Evolutionary conservation across 2,113 vertebrate genomes (phyloP).

Genomic region (Xyrauchen texanus): DNA sequence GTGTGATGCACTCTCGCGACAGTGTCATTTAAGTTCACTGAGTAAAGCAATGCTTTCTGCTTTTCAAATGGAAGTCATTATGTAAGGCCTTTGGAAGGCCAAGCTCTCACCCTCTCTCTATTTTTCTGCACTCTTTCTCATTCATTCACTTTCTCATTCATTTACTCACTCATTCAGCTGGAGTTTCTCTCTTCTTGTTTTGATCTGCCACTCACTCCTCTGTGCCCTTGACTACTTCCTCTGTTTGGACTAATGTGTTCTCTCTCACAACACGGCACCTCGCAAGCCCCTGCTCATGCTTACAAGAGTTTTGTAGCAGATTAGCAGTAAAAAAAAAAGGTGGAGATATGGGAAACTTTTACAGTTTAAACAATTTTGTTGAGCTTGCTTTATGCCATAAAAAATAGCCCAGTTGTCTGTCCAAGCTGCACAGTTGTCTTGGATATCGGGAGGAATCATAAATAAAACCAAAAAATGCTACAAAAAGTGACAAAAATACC

Average conservation of each 20-base stretch:
- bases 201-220: not conserved
- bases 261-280: slow-evolving; percentile 5
- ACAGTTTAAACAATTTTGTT: too few relatives aligned
- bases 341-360: too few relatives aligned
- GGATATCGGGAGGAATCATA: too few relatives aligned
- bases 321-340: too few relatives aligned
- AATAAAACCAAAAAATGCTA: too few relatives aligned
- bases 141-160: slow-evolving; percentile 1
- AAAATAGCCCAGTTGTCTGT: too few relatives aligned
- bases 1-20: too few relatives aligned
- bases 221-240: not conserved
- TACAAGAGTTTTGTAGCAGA: not conserved
- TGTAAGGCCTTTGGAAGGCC: slow-evolving; percentile 15
- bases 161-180: not conserved
- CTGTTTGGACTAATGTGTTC: not conserved
- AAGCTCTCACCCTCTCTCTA: slow-evolving; percentile 21
- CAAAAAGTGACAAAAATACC: too few relatives aligned
- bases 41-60: not conserved
- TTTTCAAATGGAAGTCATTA: slow-evolving; percentile 32
- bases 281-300: not conserved
- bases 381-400: too few relatives aligned
- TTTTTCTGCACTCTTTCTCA: slow-evolving; percentile 1
- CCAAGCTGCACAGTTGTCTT: too few relatives aligned
- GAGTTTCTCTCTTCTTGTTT: slow-evolving; percentile 3
- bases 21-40: slow-evolving; percentile 21